phyloP scores from a whole-genome alignment of 2,797 vertebrate species.

The Borostomias antarcticus region DNA sequence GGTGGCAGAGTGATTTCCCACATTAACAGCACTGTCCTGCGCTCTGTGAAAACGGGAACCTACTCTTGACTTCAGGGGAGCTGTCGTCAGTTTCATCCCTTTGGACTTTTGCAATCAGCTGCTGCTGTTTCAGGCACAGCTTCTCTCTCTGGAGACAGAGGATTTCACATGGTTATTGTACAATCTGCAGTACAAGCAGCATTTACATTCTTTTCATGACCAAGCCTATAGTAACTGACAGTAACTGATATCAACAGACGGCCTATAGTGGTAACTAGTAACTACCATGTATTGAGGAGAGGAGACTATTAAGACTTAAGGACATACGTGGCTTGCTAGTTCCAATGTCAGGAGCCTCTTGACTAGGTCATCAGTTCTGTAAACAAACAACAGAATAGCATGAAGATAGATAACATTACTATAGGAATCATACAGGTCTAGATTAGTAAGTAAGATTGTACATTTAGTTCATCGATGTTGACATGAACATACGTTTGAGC shows the following conservation, averaged over 20 bases:
- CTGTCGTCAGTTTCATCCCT: slow-evolving; percentile 79
- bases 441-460: background rate
- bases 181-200: background rate
- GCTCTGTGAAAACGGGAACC: background rate
- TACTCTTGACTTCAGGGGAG: slow-evolving; percentile 86
- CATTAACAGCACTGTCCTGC: background rate
- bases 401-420: background rate
- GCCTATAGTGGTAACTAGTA: too few relatives aligned
- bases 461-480: background rate
- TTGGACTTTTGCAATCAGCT: slow-evolving; percentile 85
- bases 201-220: background rate
- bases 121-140: slow-evolving; percentile 83
- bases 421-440: background rate
- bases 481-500: slow-evolving; percentile 80
- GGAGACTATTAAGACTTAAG: background rate
- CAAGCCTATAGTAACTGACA: background rate
- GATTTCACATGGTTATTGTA: background rate
- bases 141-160: slow-evolving; percentile 83
- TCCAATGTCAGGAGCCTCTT: slow-evolving; percentile 89
- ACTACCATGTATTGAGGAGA: too few relatives aligned
- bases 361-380: slow-evolving; percentile 87
- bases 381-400: slow-evolving; percentile 40
- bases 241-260: slow-evolving; percentile 23
- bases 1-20: background rate
- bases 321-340: slow-evolving; percentile 87